Evolutionary conservation across 2,113 vertebrate genomes (phyloP).

Genomic region (Clarias gariepinus): DNA sequence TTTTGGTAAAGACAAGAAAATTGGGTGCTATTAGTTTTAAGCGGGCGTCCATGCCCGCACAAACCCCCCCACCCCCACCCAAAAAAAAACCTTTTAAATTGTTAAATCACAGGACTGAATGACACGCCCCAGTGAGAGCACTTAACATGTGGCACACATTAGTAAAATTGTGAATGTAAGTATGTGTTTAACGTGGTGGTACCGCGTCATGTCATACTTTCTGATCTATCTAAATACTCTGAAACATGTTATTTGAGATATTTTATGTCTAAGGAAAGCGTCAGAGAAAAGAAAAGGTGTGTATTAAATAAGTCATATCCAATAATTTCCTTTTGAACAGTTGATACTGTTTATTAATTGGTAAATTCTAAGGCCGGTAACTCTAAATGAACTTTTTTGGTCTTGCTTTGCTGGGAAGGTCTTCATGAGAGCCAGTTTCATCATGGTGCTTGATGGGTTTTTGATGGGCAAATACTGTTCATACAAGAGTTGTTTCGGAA

Average conservation of each 20-base stretch:
- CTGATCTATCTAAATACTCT: constrained; percentile 42
- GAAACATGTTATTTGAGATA: constrained; percentile 40
- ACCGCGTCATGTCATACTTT: constrained; percentile 18
- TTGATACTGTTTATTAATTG: too few species aligned
- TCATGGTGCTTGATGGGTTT: too few species aligned
- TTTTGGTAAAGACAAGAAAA: constrained; percentile 70
- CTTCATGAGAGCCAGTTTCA: too few species aligned
- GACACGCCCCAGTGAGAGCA: constrained; percentile 63
- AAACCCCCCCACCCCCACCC: neutral
- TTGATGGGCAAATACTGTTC: too few species aligned
- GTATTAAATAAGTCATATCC: too few species aligned
- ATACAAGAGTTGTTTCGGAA: too few species aligned
- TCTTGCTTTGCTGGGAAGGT: too few species aligned
- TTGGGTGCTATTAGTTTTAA: constrained; percentile 70
- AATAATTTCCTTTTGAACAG: too few species aligned
- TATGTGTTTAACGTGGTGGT: constrained; percentile 67
- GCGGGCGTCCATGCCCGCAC: constrained; percentile 60
- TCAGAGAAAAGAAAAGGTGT: neutral
- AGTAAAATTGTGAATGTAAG: constrained; percentile 73
- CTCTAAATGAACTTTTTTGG: too few species aligned
- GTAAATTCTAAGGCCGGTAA: too few species aligned
- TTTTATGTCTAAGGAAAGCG: neutral
- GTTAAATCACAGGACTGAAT: constrained; percentile 68
- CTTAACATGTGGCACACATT: constrained; percentile 76
- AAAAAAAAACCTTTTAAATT: constrained; percentile 35